These are phyloP conservation scores for Rhinichthys klamathensis DNA, from an alignment of 2,113 vertebrate species.

Conservation along the genomic window DNA sequence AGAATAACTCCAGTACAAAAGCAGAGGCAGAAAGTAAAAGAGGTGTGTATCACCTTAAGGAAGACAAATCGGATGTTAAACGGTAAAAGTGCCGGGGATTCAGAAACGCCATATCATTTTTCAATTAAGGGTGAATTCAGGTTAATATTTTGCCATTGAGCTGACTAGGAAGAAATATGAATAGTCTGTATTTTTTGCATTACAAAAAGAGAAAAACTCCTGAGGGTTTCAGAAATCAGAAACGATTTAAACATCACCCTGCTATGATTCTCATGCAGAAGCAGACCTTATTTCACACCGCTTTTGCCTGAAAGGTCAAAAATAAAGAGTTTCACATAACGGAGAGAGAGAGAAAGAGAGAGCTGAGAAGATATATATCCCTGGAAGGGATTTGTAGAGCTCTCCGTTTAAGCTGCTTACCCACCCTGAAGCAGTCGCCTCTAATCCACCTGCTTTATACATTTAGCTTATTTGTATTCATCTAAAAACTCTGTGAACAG, in stretches of 20 bases:
- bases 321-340: slow-evolving; percentile 32
- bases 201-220: neutral
- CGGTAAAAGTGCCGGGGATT: neutral
- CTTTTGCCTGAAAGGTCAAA: slow-evolving; percentile 32
- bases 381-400: slow-evolving; percentile 46
- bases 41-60: neutral
- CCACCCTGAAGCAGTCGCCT: slow-evolving; percentile 22
- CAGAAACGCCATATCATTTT: neutral
- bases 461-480: slow-evolving; percentile 38
- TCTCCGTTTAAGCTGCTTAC: slow-evolving; percentile 47
- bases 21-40: neutral
- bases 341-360: neutral
- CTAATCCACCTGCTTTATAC: slow-evolving; percentile 50
- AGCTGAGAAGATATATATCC: neutral
- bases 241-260: neutral
- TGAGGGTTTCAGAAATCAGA: neutral
- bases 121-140: too few species aligned
- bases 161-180: too few species aligned
- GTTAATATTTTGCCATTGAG: too few species aligned
- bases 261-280: slow-evolving; percentile 9
- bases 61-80: neutral
- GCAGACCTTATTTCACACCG: slow-evolving; percentile 17
- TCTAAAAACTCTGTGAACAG: slow-evolving; percentile 19
- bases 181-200: too few species aligned
- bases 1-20: neutral